Percentiles rank a stretch among this genome's conserved stretches.
phyloP scores from a whole-genome alignment of 2,797 vertebrate genomes.

The Melopsittacus undulatus region DNA sequence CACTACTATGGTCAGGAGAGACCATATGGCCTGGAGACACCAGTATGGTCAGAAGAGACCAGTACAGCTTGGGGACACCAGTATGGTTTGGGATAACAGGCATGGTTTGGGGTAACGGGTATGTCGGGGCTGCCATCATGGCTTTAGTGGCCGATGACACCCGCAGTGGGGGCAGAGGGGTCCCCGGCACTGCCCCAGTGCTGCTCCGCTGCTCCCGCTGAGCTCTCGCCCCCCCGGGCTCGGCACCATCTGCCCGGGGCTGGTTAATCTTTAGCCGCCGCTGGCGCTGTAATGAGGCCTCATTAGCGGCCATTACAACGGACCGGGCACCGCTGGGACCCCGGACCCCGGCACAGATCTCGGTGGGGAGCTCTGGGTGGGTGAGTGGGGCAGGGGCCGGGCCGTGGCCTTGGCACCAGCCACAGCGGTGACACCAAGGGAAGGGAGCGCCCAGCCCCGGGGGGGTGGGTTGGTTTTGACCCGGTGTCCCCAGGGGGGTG shows the following conservation, averaged over 20 bases:
- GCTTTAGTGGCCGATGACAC: not conserved
- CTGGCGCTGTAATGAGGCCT: not conserved
- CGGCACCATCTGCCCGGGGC: not conserved
- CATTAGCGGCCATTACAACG: not conserved
- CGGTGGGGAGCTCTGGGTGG: not conserved
- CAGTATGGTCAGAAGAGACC: not conserved
- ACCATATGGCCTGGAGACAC: no score
- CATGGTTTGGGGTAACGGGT: no score
- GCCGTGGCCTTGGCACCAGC: rapidly evolving
- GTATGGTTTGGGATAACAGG: not conserved
- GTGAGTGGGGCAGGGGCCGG: not conserved
- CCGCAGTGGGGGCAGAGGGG: rapidly evolving
- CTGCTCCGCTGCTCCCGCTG: not conserved
- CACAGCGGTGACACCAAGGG: rapidly evolving
- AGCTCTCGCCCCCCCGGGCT: not conserved
- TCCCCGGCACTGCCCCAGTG: not conserved
- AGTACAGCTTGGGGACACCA: not conserved
- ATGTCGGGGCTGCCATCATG: not conserved
- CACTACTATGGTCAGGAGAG: no score
- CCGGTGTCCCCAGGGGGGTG: not conserved
- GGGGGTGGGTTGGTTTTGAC: not conserved
- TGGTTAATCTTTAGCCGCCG: conserved; percentile 42
- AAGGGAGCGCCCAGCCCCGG: rapidly evolving
- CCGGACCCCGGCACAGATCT: not conserved
- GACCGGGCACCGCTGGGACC: not conserved